Evolutionary conservation across 2,888 invertebrate species (phyloP).

Genomic region (Alviniconcha strummeri): DNA sequence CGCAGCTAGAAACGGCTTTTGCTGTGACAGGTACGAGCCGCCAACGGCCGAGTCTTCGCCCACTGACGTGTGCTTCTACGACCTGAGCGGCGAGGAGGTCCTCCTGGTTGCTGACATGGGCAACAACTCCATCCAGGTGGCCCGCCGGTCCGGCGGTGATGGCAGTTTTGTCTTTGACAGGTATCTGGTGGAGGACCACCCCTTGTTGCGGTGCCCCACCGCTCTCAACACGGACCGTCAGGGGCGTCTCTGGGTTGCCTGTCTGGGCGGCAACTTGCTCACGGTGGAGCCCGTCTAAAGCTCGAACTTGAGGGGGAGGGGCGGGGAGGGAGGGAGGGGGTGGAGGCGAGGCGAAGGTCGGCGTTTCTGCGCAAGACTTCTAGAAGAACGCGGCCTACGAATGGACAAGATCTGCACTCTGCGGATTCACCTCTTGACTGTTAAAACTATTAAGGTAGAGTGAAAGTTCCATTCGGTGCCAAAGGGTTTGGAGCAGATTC

Average conservation of each 20-base stretch:
- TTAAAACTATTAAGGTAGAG: too few relatives aligned
- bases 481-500: too few relatives aligned
- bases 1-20: background rate
- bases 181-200: background rate
- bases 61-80: constrained; percentile 2
- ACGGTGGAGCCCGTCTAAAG: background rate
- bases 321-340: too few relatives aligned
- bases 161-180: background rate
- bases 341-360: too few relatives aligned
- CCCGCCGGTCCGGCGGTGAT: background rate
- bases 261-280: background rate
- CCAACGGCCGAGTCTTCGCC: background rate
- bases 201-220: background rate
- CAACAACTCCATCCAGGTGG: constrained; percentile 8
- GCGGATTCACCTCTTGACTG: too few relatives aligned
- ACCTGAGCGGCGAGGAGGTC: constrained; percentile 4
- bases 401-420: too few relatives aligned
- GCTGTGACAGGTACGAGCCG: background rate
- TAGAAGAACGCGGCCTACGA: too few relatives aligned
- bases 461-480: too few relatives aligned
- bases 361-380: too few relatives aligned
- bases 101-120: background rate
- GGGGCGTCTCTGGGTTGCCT: constrained; percentile 13
- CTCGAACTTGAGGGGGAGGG: too few relatives aligned
- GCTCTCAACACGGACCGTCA: constrained; percentile 8